These are phyloP conservation scores for Motacilla alba DNA, from an alignment of 2,113 vertebrate species.

Conservation along the genomic window DNA sequence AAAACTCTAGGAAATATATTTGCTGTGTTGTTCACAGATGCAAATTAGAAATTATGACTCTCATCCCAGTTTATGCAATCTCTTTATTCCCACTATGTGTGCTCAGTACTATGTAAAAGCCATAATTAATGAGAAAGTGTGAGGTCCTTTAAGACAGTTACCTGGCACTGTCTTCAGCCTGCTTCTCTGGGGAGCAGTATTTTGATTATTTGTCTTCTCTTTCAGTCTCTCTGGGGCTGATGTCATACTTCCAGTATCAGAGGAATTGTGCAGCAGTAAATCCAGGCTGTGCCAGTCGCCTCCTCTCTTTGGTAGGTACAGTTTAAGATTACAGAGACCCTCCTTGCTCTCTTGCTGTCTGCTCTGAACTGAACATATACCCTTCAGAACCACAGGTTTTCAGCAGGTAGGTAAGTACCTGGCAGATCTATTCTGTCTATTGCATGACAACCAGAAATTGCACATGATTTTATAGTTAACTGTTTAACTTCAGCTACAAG, in stretches of 20 bases:
- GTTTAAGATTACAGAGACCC: neutral
- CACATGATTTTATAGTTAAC: neutral
- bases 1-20: neutral
- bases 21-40: neutral
- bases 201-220: conserved; percentile 25
- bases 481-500: neutral
- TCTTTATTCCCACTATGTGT: neutral
- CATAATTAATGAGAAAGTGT: neutral
- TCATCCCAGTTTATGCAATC: neutral
- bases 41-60: neutral
- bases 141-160: neutral
- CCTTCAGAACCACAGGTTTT: neutral
- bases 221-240: neutral
- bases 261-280: neutral
- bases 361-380: neutral
- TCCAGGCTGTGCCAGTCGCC: neutral
- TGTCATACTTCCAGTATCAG: neutral
- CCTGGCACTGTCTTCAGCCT: neutral
- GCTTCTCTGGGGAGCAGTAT: neutral
- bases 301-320: neutral
- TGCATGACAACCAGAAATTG: neutral
- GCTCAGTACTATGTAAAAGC: neutral
- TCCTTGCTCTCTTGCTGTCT: neutral
- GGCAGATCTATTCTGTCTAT: neutral
- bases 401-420: neutral